These are phyloP conservation scores for Calycopis cecrops DNA, from an alignment of 1,140 invertebrate species.

Conservation along the genomic window DNA sequence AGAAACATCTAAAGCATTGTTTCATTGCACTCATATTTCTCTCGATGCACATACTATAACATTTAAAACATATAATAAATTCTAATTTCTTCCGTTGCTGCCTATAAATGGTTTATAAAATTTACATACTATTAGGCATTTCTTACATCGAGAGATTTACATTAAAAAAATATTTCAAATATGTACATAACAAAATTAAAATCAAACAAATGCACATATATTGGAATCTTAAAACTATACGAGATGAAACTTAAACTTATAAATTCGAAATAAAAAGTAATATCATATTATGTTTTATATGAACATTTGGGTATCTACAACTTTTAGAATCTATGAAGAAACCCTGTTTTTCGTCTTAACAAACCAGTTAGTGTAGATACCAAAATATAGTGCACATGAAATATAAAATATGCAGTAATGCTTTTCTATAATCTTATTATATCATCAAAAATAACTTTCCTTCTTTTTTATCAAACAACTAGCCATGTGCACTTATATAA, in stretches of 20 bases:
- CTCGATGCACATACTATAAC: slow-evolving; percentile 23
- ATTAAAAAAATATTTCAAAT: slow-evolving; percentile 28
- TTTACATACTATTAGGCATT: slow-evolving; percentile 13
- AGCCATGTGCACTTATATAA: slow-evolving; percentile 51
- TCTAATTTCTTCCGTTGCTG: slow-evolving; percentile 14
- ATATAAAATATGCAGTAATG: slow-evolving; percentile 11
- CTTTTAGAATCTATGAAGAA: slow-evolving; percentile 26
- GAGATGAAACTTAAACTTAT: slow-evolving; percentile 26
- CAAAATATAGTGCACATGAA: slow-evolving; percentile 19
- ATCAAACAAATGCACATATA: slow-evolving; percentile 33
- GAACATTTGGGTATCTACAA: slow-evolving; percentile 22
- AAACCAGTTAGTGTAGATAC: not conserved
- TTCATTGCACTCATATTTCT: slow-evolving; percentile 39
- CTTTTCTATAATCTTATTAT: not conserved
- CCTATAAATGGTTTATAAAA: slow-evolving; percentile 12
- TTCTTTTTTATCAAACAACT: slow-evolving; percentile 35
- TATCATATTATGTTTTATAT: slow-evolving; percentile 20
- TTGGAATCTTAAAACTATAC: slow-evolving; percentile 25
- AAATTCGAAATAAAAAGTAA: slow-evolving; percentile 28
- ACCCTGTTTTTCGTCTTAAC: slow-evolving; percentile 29
- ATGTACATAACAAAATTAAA: slow-evolving; percentile 33
- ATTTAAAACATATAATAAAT: slow-evolving; percentile 31
- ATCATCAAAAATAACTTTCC: slow-evolving; percentile 18
- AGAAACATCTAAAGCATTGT: slow-evolving; percentile 29
- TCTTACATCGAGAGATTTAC: slow-evolving; percentile 20